These are phyloP conservation scores for Pseudochromis fuscus DNA, from an alignment of 2,797 vertebrate genomes.

Conservation along the genomic window DNA sequence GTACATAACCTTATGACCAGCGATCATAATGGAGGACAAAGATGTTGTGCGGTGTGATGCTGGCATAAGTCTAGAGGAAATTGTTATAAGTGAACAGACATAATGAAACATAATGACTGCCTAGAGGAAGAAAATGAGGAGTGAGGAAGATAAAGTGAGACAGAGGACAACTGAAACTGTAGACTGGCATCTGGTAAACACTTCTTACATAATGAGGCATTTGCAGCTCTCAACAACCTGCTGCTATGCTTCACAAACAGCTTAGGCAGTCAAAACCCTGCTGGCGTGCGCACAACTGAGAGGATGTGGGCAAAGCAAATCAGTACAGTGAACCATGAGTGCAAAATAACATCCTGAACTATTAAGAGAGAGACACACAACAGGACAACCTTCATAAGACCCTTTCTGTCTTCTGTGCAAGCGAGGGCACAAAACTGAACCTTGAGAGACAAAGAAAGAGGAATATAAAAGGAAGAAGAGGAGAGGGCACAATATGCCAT, in stretches of 20 bases:
- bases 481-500: background rate
- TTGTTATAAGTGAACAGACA: background rate
- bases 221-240: conserved; percentile 66
- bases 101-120: conserved; percentile 7
- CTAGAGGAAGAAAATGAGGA: too few species aligned
- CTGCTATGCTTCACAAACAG: conserved; percentile 61
- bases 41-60: background rate
- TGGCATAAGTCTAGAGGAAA: background rate
- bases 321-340: conserved; percentile 30
- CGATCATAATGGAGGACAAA: too few species aligned
- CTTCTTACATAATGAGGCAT: conserved; percentile 71
- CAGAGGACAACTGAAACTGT: conserved; percentile 49
- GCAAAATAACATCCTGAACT: conserved; percentile 30
- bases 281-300: background rate
- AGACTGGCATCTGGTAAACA: conserved; percentile 70
- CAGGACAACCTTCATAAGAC: conserved; percentile 45
- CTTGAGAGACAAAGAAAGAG: background rate
- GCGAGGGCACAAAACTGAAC: conserved; percentile 13
- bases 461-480: conserved; percentile 20
- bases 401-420: conserved; percentile 30
- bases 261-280: conserved; percentile 49
- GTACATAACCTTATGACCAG: background rate
- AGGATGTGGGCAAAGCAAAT: conserved; percentile 32
- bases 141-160: conserved; percentile 22
- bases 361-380: conserved; percentile 38